These are phyloP conservation scores for Rhea pennata DNA, from an alignment of 2,113 vertebrate species.

Conservation along the genomic window DNA sequence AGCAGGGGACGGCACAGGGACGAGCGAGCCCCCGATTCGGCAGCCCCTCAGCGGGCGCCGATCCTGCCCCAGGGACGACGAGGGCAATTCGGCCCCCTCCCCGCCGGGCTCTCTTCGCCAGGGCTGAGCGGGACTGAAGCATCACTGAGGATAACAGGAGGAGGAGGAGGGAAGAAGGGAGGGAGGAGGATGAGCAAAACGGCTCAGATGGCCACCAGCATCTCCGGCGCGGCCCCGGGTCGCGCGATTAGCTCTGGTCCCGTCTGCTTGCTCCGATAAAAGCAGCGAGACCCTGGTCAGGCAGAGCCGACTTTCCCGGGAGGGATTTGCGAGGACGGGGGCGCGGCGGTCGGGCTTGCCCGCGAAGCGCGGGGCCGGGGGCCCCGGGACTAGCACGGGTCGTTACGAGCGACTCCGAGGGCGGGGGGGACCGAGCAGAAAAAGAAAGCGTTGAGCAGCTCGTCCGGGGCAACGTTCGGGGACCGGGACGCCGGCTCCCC, in stretches of 20 bases:
- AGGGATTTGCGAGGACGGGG: background rate
- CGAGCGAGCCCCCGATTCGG: too few species aligned
- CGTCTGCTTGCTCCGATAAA: background rate
- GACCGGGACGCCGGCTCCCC: background rate
- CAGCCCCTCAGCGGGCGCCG: background rate
- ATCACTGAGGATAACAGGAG: background rate
- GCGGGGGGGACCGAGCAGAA: background rate
- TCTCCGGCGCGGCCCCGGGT: rapidly evolving
- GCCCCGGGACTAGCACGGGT: too few species aligned
- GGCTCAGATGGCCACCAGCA: rapidly evolving
- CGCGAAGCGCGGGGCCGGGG: rapidly evolving
- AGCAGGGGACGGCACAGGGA: too few species aligned
- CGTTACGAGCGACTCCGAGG: too few species aligned
- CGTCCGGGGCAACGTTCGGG: background rate
- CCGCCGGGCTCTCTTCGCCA: background rate
- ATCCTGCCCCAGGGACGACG: background rate
- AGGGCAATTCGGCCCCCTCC: background rate
- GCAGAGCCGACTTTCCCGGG: background rate
- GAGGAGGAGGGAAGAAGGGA: background rate
- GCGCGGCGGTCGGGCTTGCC: background rate
- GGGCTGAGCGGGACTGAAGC: background rate
- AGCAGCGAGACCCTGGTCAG: background rate
- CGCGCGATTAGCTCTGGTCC: background rate
- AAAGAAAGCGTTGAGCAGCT: background rate
- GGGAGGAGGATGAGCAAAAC: background rate